Evolutionary conservation across 1,140 invertebrate genomes (phyloP).

Genomic region (Propsilocerus akamusi): DNA sequence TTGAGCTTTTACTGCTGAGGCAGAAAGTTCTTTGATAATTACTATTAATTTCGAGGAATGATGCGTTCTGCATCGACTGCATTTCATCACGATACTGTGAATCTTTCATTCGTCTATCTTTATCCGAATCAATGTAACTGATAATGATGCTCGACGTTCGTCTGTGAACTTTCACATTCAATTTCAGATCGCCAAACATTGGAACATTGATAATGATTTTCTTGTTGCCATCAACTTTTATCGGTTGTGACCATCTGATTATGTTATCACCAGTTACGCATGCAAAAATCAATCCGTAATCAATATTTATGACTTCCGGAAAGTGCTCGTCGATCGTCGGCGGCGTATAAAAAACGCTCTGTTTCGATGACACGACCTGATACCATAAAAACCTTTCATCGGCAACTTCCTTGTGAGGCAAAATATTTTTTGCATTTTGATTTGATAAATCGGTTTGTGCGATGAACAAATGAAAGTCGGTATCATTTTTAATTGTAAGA

Average conservation of each 20-base stretch:
- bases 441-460: conserved; percentile 19
- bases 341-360: conserved; percentile 19
- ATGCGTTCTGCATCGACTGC: neutral
- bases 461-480: conserved; percentile 16
- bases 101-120: neutral
- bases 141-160: conserved; percentile 14
- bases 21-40: neutral
- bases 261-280: conserved; percentile 6
- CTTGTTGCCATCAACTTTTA: conserved; percentile 26
- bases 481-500: conserved; percentile 17
- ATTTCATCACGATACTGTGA: too few relatives aligned
- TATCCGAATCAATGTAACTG: neutral
- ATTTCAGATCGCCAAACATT: conserved; percentile 45
- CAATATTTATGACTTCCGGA: conserved; percentile 18
- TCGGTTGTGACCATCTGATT: conserved; percentile 26
- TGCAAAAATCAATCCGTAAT: conserved; percentile 19
- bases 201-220: conserved; percentile 50
- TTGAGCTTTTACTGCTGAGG: neutral
- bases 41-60: neutral
- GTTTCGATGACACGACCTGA: conserved; percentile 13
- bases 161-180: conserved; percentile 32
- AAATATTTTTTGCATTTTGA: conserved; percentile 15
- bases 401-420: conserved; percentile 14
- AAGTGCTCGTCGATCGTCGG: conserved; percentile 19
- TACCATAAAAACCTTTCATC: conserved; percentile 20